Conservation (phyloP, 2,888 invertebrate genomes). For the Ctenicera cuprea region DNA sequence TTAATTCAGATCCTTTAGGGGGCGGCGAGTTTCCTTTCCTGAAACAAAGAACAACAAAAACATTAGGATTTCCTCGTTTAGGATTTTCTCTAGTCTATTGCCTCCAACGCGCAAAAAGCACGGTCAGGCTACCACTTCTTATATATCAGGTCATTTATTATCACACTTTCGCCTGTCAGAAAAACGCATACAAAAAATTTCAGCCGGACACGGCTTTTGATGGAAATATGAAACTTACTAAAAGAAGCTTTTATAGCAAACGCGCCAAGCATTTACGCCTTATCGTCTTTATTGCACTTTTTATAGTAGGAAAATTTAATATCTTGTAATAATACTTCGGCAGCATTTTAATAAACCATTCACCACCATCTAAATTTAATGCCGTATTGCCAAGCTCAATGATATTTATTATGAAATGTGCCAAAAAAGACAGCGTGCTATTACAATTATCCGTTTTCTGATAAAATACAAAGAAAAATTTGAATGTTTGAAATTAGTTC, state of each 20-base stretch:
- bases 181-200: slow-evolving; percentile 53
- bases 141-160: slow-evolving; percentile 54
- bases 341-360: no score
- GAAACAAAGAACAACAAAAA: slow-evolving; percentile 50
- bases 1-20: slow-evolving; percentile 34
- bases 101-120: slow-evolving; percentile 41
- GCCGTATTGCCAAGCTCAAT: no score
- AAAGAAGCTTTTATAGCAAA: slow-evolving; percentile 23
- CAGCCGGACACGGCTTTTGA: slow-evolving; percentile 44
- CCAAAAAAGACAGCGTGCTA: no score
- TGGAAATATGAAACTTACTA: slow-evolving; percentile 42
- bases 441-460: no score
- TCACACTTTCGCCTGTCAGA: slow-evolving; percentile 50
- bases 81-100: slow-evolving; percentile 47
- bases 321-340: no score
- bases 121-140: slow-evolving; percentile 50
- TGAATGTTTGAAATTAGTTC: no score
- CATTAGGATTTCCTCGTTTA: slow-evolving; percentile 50
- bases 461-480: no score
- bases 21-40: slow-evolving; percentile 38
- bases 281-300: slow-evolving; percentile 21
- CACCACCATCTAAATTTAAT: no score
- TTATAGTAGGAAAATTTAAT: background rate
- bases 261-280: background rate
- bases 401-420: no score